Percentiles rank a stretch among this genome's conserved stretches.
These are phyloP conservation scores for Tenebrosternarchus preto DNA, from an alignment of 2,113 vertebrate genomes.

Conservation along the genomic window DNA sequence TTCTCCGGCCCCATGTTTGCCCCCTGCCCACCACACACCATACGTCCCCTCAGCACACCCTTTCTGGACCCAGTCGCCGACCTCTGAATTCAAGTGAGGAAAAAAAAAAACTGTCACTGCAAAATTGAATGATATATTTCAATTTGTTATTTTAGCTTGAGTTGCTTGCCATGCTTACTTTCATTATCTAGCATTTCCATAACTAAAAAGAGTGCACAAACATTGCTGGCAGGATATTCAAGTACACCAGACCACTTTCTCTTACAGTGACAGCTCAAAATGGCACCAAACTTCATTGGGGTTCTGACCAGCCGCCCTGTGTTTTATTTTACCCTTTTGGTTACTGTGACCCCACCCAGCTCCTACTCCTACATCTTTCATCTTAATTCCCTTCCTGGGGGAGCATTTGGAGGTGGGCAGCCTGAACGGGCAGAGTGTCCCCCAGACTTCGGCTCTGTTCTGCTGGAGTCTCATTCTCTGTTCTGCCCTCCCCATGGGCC, in stretches of 20 bases:
- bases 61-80: no score
- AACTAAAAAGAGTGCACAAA: not conserved
- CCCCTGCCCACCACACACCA: no score
- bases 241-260: not conserved
- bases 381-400: conserved; percentile 63
- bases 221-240: not conserved
- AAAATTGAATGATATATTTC: not conserved
- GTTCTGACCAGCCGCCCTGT: not conserved
- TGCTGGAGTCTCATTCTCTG: conserved; percentile 63
- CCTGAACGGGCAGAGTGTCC: conserved; percentile 35
- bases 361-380: conserved; percentile 48
- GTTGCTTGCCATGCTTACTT: not conserved
- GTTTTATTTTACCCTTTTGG: not conserved
- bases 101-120: not conserved
- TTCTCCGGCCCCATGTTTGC: no score
- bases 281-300: not conserved
- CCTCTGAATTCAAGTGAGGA: no score
- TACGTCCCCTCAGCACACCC: no score
- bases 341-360: not conserved
- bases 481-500: conserved; percentile 23
- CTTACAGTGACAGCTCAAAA: not conserved
- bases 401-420: conserved; percentile 66
- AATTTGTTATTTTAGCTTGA: not conserved
- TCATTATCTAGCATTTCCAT: not conserved
- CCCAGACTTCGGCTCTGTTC: conserved; percentile 57